phyloP scores from a whole-genome alignment of 2,113 vertebrate species.

The Patagioenas fasciata region DNA sequence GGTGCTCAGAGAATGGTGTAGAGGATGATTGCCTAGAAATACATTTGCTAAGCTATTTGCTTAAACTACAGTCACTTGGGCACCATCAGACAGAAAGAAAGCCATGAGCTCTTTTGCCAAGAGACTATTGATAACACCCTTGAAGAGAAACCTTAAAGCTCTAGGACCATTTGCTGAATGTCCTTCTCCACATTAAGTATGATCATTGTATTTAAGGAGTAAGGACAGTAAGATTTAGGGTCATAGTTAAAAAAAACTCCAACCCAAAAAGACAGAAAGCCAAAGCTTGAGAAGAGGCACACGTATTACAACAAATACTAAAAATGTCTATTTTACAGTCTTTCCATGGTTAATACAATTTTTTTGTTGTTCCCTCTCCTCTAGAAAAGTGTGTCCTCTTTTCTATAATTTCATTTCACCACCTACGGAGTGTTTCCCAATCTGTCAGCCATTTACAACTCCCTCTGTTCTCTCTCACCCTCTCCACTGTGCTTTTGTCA shows the following conservation, averaged over 20 bases:
- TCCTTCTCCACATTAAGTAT: slow-evolving; percentile 6
- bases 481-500: slow-evolving; percentile 53
- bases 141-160: slow-evolving; percentile 26
- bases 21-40: neutral
- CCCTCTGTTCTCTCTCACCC: slow-evolving; percentile 35
- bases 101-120: slow-evolving; percentile 12
- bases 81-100: slow-evolving; percentile 29
- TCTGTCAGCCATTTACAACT: slow-evolving; percentile 41
- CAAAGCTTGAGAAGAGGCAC: neutral
- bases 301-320: neutral
- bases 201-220: slow-evolving; percentile 19
- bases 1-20: neutral
- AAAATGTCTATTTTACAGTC: neutral
- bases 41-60: slow-evolving; percentile 41
- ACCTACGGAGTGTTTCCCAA: slow-evolving; percentile 27
- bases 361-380: neutral
- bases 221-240: neutral
- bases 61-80: slow-evolving; percentile 40
- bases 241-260: neutral
- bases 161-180: neutral
- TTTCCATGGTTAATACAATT: neutral
- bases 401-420: slow-evolving; percentile 40
- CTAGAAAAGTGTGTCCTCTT: neutral
- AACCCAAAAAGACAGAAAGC: neutral
- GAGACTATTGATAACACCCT: neutral